Base-by-base conservation (phyloP, 2,113 vertebrate genomes). In the Platichthys stellatus region DNA sequence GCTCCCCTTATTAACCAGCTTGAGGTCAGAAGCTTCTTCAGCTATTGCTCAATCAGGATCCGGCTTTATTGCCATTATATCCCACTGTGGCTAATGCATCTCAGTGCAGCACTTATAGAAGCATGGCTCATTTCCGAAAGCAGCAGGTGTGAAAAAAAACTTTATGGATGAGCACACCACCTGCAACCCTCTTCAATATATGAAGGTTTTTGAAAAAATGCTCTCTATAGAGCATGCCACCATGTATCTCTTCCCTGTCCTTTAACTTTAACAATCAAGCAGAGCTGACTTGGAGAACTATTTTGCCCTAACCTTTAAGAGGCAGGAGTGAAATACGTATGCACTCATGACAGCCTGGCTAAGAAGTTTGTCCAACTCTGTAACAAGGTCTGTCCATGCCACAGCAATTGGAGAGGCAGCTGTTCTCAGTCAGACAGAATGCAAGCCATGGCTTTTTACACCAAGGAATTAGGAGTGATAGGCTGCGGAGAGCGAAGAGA, bases 341-440 rank as follows among this genome's bases (percentile, higher is more conserved):
- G 12, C 0, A 4, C 69, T 61, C 38, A 66, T 59, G 65, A 80
- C 47, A 23, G 73, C 43, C 57, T 38, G 56, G 9, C n/a, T 56
- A 38, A 83, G 51, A 74, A 85, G 67, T 84, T 81, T 80, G 69
- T 75, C 64, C n/a, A 2, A 21, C 76, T 85, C 74, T 10, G 18
- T 90, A 89, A 86, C 80, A 63, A 84, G 84, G 85, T 75, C 81
- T 82, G 56, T 81, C 85, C 78, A 78, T 73, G 85, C 66, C 73
- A 74, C 84, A 78, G 74, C 82, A 81, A 78, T 28, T 56, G 80
- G 68, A 84, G 56, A 76, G 81, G 76, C 88, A 88, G 79, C 73
- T 78, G 81, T 65, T 88, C 69, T 74, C 73, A 72, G 70, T 63
- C 74, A 56, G 69, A 61, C 63, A 20, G 79, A 73, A 62, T 70